These are phyloP conservation scores for Holacanthella duospinosa DNA, from an alignment of 2,888 invertebrate species.

Conservation along the genomic window DNA sequence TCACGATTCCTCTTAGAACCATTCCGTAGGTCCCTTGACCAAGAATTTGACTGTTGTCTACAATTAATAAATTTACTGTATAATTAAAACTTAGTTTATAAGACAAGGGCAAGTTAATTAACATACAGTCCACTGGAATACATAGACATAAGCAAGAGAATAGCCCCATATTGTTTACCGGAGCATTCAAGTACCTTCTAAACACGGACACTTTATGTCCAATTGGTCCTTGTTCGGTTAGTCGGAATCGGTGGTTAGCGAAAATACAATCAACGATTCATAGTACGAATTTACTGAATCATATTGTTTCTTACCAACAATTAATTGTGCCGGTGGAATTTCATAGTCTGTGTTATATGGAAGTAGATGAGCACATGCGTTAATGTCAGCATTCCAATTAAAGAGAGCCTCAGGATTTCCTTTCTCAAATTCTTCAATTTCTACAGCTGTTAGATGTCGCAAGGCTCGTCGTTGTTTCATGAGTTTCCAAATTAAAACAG, in stretches of 20 bases:
- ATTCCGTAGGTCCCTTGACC: neutral
- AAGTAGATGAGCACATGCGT: conserved; percentile 13
- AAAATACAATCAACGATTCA: no score
- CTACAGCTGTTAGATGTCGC: conserved; percentile 12
- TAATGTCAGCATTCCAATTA: conserved; percentile 13
- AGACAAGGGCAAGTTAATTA: no score
- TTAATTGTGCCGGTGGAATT: conserved; percentile 1
- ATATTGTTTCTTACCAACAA: conserved; percentile 1
- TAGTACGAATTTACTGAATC: neutral
- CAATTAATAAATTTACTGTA: no score
- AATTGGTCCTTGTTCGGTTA: no score
- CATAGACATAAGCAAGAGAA: no score
- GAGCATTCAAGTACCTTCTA: no score
- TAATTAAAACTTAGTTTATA: no score
- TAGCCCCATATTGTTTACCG: no score
- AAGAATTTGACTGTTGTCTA: neutral
- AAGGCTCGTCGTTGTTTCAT: conserved; percentile 4
- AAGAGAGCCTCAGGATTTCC: conserved; percentile 15
- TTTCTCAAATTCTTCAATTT: conserved; percentile 16
- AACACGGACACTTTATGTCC: no score
- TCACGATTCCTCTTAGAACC: neutral
- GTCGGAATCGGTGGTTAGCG: no score
- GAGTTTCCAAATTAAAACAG: conserved; percentile 3
- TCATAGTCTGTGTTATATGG: conserved; percentile 17
- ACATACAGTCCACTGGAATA: no score